Base-by-base conservation (phyloP, 2,888 invertebrate genomes). In the Drosophila fulvimacula region DNA sequence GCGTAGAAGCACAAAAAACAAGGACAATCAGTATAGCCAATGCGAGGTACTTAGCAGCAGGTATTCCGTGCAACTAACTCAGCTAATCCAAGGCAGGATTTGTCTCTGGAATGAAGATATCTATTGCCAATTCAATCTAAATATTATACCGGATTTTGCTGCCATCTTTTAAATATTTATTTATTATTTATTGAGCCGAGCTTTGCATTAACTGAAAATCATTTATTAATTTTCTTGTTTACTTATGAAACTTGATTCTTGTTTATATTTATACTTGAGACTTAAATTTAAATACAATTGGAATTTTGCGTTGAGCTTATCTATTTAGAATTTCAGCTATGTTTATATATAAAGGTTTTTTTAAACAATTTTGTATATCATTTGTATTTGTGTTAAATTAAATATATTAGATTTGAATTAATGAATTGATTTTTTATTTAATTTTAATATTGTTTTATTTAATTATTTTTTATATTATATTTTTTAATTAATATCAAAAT, bases 21-120 rank as follows among this genome's bases (percentile, higher is more conserved):
- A 34, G 60, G 49, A 76, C 71, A 55, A 27, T 11, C 11, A 64
- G 60, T 56, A 63, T 48, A 51, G 17, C 48, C 42, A 58, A 55
- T 66, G 46, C 17, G 9, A 55, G 24, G 30, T 30, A 48, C 58
- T 71, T 72, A 49, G 60, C 48, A 60, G 21, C 51, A 53, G n/a
- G 41, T 55, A 48, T 34, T 30, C 46, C 13, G 44, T 53, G 15
- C 30, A 57, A 58, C 53, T 32, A 65, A 39, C 59, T 27, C 36
- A 19, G 42, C 19, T 73, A 68, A 74, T 58, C 73, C 68, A 48
- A 56, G 13, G 15, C 3, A 42, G 73, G 51, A 38, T 73, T 34
- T 58, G 34, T 10, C 51, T 21, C 48, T 19, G n/a, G 3, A 17
- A n/a, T 13, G n/a, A 7, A 6, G 21, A 68, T 59, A 77, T 67